phyloP scores from a whole-genome alignment of 2,797 vertebrate species.

The Acropternis orthonyx region DNA sequence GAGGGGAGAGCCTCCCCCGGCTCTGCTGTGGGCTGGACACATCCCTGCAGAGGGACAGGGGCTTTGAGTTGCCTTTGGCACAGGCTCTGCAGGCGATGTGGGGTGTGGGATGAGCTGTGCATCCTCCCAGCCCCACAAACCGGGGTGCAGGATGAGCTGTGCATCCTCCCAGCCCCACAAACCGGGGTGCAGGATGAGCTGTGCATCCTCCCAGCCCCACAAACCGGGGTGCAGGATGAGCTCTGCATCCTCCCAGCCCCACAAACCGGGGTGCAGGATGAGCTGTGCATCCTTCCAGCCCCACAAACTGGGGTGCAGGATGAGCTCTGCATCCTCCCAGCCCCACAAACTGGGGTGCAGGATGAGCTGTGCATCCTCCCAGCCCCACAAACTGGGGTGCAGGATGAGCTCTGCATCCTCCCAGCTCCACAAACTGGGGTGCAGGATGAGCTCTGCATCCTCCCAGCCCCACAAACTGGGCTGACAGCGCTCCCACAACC shows the following conservation, averaged over 20 bases:
- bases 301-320: background rate
- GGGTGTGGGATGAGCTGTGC: background rate
- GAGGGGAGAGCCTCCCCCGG: background rate
- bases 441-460: background rate
- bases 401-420: background rate
- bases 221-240: background rate
- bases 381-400: background rate
- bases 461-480: background rate
- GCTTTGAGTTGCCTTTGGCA: background rate
- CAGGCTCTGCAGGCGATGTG: background rate
- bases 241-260: background rate
- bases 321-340: background rate
- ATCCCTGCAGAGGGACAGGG: background rate
- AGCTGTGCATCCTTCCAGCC: background rate
- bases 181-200: background rate
- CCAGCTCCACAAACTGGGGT: background rate
- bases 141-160: background rate
- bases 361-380: background rate
- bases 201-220: background rate
- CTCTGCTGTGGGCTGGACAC: background rate
- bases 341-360: background rate
- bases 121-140: background rate
- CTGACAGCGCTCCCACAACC: background rate
- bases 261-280: background rate
- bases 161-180: background rate